Conservation (phyloP, 2,797 vertebrate genomes). For the Aeoliscus strigatus region DNA sequence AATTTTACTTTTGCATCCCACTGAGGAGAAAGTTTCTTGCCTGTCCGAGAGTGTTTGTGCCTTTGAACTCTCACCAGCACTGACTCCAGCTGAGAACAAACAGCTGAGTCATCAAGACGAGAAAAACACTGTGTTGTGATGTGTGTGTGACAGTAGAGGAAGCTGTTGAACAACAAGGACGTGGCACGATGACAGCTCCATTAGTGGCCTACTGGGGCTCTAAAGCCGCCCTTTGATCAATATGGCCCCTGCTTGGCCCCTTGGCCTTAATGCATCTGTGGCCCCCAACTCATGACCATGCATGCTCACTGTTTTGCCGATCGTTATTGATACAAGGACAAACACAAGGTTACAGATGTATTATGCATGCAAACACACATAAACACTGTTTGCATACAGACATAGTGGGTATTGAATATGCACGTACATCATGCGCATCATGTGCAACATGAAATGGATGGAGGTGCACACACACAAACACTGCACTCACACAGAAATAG, state of each 20-base stretch:
- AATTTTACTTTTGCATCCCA: slow-evolving; percentile 20
- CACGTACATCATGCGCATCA: slow-evolving; percentile 9
- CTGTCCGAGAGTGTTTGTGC: slow-evolving; percentile 37
- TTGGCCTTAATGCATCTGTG: slow-evolving; percentile 30
- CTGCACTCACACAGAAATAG: slow-evolving; percentile 12
- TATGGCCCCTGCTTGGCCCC: slow-evolving; percentile 56
- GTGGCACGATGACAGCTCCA: slow-evolving; percentile 61
- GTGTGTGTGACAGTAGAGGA: slow-evolving; percentile 55
- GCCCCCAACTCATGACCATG: slow-evolving; percentile 21
- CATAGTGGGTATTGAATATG: slow-evolving; percentile 32
- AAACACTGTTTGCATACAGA: slow-evolving; percentile 13
- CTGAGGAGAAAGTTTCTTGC: slow-evolving; percentile 30
- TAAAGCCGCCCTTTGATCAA: slow-evolving; percentile 52
- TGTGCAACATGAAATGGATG: slow-evolving; percentile 10
- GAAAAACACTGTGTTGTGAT: slow-evolving; percentile 14
- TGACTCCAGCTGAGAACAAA: slow-evolving; percentile 43
- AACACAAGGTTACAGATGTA: slow-evolving; percentile 30
- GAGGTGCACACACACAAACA: slow-evolving; percentile 5
- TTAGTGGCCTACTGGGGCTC: slow-evolving; percentile 56
- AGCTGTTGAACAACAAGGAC: slow-evolving; percentile 62
- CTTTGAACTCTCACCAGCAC: slow-evolving; percentile 44
- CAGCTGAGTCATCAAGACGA: slow-evolving; percentile 49
- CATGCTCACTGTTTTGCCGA: slow-evolving; percentile 16
- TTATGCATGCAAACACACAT: slow-evolving; percentile 27
- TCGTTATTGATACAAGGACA: slow-evolving; percentile 45